Evolutionary conservation across 35 echinoderm and acorn worm genomes (phyloP).

Genomic region (Nesometra sesokonis): DNA sequence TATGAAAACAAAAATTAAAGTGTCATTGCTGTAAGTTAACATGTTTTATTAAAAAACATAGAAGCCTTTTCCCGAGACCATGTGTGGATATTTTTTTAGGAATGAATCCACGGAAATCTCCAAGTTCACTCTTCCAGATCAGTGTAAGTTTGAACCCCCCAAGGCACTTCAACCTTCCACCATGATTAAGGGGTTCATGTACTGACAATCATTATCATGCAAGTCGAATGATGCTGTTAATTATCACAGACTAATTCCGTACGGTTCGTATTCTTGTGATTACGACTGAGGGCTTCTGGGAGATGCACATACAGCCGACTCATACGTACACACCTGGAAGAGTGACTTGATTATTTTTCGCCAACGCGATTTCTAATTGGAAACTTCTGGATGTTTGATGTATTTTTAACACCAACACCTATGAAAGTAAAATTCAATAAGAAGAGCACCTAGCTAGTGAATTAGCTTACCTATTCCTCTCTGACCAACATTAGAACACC

Average conservation of each 20-base stretch:
- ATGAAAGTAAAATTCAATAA: too few relatives aligned
- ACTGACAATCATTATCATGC: neutral
- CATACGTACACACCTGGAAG: neutral
- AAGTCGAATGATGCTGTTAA: neutral
- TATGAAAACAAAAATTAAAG: too few relatives aligned
- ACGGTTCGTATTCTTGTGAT: neutral
- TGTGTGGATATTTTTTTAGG: too few relatives aligned
- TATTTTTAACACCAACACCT: neutral
- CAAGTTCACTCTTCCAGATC: neutral
- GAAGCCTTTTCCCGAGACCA: too few relatives aligned
- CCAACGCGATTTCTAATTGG: neutral
- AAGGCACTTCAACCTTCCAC: neutral
- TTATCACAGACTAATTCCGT: neutral
- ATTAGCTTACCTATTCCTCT: too few relatives aligned
- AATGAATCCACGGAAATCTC: neutral
- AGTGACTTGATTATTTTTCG: neutral
- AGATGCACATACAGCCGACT: neutral
- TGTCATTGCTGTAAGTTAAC: too few relatives aligned
- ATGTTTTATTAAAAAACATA: too few relatives aligned
- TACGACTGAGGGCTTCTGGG: neutral
- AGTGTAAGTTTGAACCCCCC: neutral
- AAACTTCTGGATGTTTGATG: neutral
- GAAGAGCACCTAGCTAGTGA: too few relatives aligned
- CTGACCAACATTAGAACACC: too few relatives aligned
- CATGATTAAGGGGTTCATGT: neutral